Base-by-base conservation (phyloP, 2,888 invertebrate species). In the Platypus cylindrus region DNA sequence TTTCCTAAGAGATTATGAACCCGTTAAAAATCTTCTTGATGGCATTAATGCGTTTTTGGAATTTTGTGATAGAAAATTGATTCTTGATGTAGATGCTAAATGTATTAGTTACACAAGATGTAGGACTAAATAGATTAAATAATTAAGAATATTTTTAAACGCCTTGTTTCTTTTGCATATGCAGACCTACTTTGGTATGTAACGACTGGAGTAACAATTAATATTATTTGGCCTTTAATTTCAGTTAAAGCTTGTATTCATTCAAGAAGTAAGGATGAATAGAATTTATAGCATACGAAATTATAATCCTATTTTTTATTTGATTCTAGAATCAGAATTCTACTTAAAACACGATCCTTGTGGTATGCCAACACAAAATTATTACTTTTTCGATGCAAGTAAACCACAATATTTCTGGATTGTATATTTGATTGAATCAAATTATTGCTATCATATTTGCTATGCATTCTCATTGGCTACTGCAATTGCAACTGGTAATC, bases 161-260 rank as follows among this genome's bases (percentile, higher is more conserved):
- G 5, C 14, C n/a, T n/a, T 29, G 8, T 20, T 30, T 15, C 25
- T 3, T 12, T 35, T 38, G 20, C n/a, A n/a, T n/a, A n/a, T n/a
- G n/a, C 14, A 38, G 38, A 35, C 32, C 18, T 38, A 11, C n/a
- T 38, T 5, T 7, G 12, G n/a, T 38, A 38, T 16, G 34, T 38
- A 3, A 28, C 28, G 5, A 5, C 27, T 9, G 35, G 31, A n/a
- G 35, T 38, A n/a, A 22, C 12, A 7, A 17, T 26, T 1, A 38
- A 38, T 23, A 13, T 38, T 8, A 24, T 12, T 14, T 38, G 38
- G 38, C 38, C 38, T 12, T 17, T 35, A 3, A 17, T 32, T 4
- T 35, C 38, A n/a, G 17, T 13, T 5, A 32, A 38, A 15, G 11
- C 16, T 17, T 38, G 38, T 17, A 17, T 35, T 24, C 7, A 2